Evolutionary conservation across 2,888 invertebrate genomes (phyloP).

Genomic region (Eledona agricola): DNA sequence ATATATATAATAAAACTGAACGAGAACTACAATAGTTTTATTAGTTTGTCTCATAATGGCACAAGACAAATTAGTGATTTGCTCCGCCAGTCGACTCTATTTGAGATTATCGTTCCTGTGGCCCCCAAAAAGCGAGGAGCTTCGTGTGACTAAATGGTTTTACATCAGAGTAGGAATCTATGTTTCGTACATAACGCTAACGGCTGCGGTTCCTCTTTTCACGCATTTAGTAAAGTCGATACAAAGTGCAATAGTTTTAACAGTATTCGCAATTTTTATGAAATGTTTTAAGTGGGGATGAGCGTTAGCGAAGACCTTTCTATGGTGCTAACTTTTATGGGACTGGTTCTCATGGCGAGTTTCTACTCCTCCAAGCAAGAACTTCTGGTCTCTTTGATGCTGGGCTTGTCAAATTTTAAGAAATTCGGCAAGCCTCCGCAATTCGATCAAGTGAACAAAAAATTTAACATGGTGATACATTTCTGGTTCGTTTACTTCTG

Average conservation of each 20-base stretch:
- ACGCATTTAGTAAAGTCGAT: background rate
- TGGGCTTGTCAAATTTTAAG: constrained; percentile 1
- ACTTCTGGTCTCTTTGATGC: background rate
- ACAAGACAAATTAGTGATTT: too few species aligned
- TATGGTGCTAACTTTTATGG: background rate
- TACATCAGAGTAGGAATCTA: background rate
- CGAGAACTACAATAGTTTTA: too few species aligned
- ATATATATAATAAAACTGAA: too few species aligned
- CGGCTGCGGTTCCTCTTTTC: background rate
- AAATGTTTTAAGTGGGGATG: background rate
- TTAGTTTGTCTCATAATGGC: too few species aligned
- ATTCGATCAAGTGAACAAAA: constrained; percentile 4
- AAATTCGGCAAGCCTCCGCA: constrained; percentile 5
- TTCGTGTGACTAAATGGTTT: background rate
- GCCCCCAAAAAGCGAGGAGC: constrained; percentile 1
- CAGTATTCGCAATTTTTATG: background rate
- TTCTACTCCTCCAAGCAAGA: constrained; percentile 1
- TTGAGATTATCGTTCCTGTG: constrained; percentile 2
- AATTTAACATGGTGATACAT: background rate
- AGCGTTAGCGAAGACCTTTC: constrained; percentile 1
- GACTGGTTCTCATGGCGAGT: background rate
- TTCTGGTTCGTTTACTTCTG: background rate
- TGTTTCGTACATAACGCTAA: background rate
- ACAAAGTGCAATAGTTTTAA: constrained; percentile 4
- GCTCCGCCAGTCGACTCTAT: background rate